These are phyloP conservation scores for Lepidochrysops patricia DNA, from an alignment of 2,888 invertebrate genomes.

Conservation along the genomic window DNA sequence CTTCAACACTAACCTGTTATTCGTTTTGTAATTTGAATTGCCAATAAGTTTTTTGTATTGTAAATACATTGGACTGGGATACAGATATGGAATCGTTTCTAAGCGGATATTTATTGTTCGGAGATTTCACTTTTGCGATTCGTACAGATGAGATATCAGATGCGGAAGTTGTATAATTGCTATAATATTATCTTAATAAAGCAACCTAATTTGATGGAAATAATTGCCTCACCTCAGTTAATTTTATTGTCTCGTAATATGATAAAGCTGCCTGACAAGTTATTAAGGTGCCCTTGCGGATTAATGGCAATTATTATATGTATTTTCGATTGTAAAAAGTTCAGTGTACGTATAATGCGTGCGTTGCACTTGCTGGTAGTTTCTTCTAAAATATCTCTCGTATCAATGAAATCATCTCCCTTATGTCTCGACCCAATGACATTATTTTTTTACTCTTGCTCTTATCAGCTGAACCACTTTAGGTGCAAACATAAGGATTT, in stretches of 20 bases:
- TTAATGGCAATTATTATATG: slow-evolving; percentile 38
- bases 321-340: slow-evolving; percentile 44
- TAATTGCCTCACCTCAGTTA: not conserved
- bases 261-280: slow-evolving; percentile 39
- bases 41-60: slow-evolving; percentile 29
- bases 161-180: slow-evolving; percentile 9
- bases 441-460: slow-evolving; percentile 32
- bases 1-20: slow-evolving; percentile 37
- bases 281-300: slow-evolving; percentile 45
- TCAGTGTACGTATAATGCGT: slow-evolving; percentile 47
- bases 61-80: slow-evolving; percentile 15
- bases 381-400: slow-evolving; percentile 7
- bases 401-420: slow-evolving; percentile 25
- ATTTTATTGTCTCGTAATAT: not conserved
- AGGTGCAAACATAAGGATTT: not conserved
- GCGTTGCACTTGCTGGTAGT: slow-evolving; percentile 32
- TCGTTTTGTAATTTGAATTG: slow-evolving; percentile 28
- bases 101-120: slow-evolving; percentile 24
- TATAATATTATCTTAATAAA: not conserved
- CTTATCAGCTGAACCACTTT: slow-evolving; percentile 6
- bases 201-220: not conserved
- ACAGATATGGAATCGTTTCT: slow-evolving; percentile 21
- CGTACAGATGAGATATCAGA: slow-evolving; percentile 15
- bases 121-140: slow-evolving; percentile 16
- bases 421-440: slow-evolving; percentile 34